These are phyloP conservation scores for Zoanthus solanderi DNA, from an alignment of 92 coral and sea anemone species.

Conservation along the genomic window DNA sequence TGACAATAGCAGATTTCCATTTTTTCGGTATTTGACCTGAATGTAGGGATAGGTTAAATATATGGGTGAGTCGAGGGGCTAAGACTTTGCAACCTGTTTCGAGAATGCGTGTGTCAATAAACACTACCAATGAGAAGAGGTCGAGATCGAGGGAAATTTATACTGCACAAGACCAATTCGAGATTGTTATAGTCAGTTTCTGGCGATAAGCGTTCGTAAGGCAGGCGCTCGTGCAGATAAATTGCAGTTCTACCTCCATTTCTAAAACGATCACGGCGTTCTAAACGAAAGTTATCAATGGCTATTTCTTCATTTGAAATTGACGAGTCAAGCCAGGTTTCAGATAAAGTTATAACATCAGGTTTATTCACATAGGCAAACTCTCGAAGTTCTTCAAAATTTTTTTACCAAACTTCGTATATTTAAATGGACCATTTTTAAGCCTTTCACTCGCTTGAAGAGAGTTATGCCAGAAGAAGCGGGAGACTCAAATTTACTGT, in stretches of 20 bases:
- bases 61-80: too few relatives aligned
- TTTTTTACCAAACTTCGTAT: constrained; percentile 35
- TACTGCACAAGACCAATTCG: not conserved
- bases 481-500: constrained; percentile 4
- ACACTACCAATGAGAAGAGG: too few relatives aligned
- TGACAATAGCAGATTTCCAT: too few relatives aligned
- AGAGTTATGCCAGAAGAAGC: not conserved
- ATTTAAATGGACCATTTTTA: constrained; percentile 60
- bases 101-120: too few relatives aligned
- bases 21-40: too few relatives aligned
- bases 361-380: constrained; percentile 37
- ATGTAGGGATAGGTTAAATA: too few relatives aligned
- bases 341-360: constrained; percentile 45
- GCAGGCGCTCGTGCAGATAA: constrained; percentile 42
- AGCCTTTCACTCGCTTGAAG: constrained; percentile 53
- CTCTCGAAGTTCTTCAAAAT: constrained; percentile 49
- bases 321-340: constrained; percentile 11
- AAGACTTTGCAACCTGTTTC: too few relatives aligned
- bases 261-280: constrained; percentile 48
- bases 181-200: not conserved
- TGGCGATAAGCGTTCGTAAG: constrained; percentile 16
- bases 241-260: constrained; percentile 27
- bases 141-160: too few relatives aligned
- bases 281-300: constrained; percentile 16
- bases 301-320: constrained; percentile 14